These are phyloP conservation scores for Leptinotarsa peninsularis DNA, from an alignment of 2,888 invertebrate species.

Conservation along the genomic window DNA sequence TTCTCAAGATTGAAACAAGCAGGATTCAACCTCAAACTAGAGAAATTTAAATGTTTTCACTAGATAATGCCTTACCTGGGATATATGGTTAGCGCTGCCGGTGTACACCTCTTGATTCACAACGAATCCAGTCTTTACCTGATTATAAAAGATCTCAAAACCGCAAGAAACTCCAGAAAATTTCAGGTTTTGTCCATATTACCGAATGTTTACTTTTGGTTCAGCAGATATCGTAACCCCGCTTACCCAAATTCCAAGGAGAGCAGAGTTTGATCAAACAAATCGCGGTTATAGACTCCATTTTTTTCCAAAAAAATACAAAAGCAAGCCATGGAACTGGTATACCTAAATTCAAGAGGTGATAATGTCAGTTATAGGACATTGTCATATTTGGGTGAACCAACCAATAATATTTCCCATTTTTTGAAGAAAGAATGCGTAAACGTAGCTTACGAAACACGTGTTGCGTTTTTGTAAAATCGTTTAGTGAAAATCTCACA, in stretches of 20 bases:
- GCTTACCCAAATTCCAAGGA: neutral
- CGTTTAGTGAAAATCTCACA: too few species aligned
- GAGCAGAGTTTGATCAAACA: neutral
- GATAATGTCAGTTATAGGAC: too few species aligned
- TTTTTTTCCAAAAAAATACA: too few species aligned
- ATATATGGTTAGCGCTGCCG: conserved; percentile 41
- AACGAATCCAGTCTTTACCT: conserved; percentile 42
- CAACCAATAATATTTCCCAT: too few species aligned
- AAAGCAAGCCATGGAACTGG: too few species aligned
- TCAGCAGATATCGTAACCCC: neutral
- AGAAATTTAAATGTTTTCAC: conserved; percentile 10
- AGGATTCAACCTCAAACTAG: conserved; percentile 40
- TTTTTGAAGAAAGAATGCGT: too few species aligned
- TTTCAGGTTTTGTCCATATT: conserved; percentile 44
- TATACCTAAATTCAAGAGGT: too few species aligned
- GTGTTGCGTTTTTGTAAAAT: too few species aligned
- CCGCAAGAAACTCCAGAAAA: conserved; percentile 39
- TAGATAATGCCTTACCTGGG: conserved; percentile 43
- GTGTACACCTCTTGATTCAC: conserved; percentile 43
- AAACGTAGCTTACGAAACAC: too few species aligned
- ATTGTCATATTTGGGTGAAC: too few species aligned
- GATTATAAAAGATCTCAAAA: conserved; percentile 24
- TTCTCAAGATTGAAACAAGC: conserved; percentile 33
- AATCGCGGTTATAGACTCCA: neutral
- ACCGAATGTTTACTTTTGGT: conserved; percentile 2